Percentiles rank a stretch among this genome's conserved stretches.
Conservation (phyloP, 2,113 vertebrate genomes). For the Saguinus imperator region DNA sequence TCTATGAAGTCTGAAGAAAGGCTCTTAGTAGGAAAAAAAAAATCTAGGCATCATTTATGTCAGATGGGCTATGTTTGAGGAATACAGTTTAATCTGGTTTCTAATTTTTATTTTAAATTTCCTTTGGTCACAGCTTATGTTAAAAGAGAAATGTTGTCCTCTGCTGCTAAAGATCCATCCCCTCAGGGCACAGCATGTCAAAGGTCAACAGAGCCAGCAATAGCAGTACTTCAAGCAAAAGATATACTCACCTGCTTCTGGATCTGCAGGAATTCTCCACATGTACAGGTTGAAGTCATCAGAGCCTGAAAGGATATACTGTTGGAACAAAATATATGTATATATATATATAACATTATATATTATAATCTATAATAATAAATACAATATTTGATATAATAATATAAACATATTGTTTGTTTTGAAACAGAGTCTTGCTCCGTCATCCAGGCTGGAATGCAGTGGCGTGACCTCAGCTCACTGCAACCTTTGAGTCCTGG, state of each 20-base stretch:
- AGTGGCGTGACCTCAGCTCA: too few relatives aligned
- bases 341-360: background rate
- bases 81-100: conserved; percentile 24
- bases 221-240: background rate
- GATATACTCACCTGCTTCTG: conserved; percentile 91
- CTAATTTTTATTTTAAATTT: conserved; percentile 54
- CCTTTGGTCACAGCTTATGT: background rate
- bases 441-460: too few relatives aligned
- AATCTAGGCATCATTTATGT: background rate
- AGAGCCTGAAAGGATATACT: conserved; percentile 99
- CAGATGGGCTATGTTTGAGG: background rate
- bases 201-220: background rate
- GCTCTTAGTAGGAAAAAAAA: background rate
- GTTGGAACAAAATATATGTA: conserved; percentile 68
- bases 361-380: background rate
- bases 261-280: conserved; percentile 98
- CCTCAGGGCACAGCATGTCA: background rate
- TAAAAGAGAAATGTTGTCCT: conserved; percentile 25
- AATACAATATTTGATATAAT: background rate
- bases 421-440: too few relatives aligned
- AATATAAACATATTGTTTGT: background rate
- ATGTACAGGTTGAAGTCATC: conserved; percentile 99
- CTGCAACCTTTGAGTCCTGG: too few relatives aligned
- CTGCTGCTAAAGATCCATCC: background rate
- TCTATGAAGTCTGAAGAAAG: background rate